Evolutionary conservation across 2,797 vertebrate species (phyloP).

Genomic region (Sebastes goodei): DNA sequence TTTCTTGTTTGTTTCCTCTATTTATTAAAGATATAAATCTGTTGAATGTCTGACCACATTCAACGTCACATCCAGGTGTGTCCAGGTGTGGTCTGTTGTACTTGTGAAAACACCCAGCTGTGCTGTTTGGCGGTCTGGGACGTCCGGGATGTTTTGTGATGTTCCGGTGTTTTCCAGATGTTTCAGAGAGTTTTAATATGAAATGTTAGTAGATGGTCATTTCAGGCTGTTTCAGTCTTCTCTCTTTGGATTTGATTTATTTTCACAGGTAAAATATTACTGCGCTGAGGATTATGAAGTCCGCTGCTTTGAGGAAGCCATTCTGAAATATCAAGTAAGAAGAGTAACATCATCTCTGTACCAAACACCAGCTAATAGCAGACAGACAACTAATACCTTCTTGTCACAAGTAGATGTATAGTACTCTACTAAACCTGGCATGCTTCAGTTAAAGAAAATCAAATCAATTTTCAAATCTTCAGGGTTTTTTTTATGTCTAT

Average conservation of each 20-base stretch:
- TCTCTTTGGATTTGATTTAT: background rate
- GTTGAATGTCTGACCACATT: background rate
- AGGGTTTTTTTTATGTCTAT: fast-evolving
- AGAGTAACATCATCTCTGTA: background rate
- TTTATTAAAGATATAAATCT: background rate
- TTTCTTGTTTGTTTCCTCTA: background rate
- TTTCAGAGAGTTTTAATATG: background rate
- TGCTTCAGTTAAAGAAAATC: background rate
- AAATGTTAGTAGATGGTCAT: background rate
- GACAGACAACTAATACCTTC: background rate
- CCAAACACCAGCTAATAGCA: background rate
- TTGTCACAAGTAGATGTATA: background rate
- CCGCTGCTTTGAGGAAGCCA: slow-evolving; percentile 86
- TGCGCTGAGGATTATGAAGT: slow-evolving; percentile 89
- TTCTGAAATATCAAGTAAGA: slow-evolving; percentile 89
- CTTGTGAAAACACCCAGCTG: background rate
- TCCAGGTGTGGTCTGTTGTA: background rate
- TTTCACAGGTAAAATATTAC: slow-evolving; percentile 90
- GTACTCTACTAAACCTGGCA: background rate
- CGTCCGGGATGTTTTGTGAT: background rate
- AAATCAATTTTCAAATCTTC: background rate
- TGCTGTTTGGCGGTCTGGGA: background rate
- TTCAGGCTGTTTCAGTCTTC: background rate
- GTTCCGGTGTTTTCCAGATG: background rate
- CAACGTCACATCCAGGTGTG: background rate